These are phyloP conservation scores for Columba livia DNA, from an alignment of 2,113 vertebrate species.

Conservation along the genomic window DNA sequence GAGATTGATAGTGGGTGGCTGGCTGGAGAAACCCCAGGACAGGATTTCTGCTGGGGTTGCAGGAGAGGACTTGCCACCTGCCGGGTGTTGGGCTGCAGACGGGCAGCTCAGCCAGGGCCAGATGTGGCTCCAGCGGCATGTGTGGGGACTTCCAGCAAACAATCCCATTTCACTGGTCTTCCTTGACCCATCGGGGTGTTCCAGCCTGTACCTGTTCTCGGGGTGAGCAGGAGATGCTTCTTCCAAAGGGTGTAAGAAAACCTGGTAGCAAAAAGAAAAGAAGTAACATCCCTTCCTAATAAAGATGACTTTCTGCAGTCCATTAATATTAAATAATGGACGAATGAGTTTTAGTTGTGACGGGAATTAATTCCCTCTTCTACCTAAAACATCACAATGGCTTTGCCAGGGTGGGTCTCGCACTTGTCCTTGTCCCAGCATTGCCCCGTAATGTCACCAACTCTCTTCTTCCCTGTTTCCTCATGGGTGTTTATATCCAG, in stretches of 20 bases:
- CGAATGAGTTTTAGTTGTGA: background rate
- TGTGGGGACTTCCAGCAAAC: background rate
- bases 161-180: background rate
- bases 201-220: background rate
- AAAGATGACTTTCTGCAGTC: background rate
- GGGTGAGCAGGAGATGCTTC: background rate
- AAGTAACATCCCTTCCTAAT: background rate
- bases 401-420: background rate
- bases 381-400: too few species aligned
- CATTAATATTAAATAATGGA: background rate
- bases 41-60: accelerated
- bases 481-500: background rate
- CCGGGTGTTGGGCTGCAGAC: accelerated
- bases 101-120: background rate
- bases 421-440: background rate
- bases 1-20: accelerated
- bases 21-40: background rate
- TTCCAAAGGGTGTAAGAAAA: background rate
- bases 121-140: background rate
- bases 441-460: background rate
- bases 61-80: background rate
- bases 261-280: background rate
- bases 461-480: background rate
- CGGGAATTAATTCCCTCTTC: too few species aligned
- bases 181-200: accelerated